Conservation (phyloP, 2,888 invertebrate genomes). For the Plebejus anna region DNA sequence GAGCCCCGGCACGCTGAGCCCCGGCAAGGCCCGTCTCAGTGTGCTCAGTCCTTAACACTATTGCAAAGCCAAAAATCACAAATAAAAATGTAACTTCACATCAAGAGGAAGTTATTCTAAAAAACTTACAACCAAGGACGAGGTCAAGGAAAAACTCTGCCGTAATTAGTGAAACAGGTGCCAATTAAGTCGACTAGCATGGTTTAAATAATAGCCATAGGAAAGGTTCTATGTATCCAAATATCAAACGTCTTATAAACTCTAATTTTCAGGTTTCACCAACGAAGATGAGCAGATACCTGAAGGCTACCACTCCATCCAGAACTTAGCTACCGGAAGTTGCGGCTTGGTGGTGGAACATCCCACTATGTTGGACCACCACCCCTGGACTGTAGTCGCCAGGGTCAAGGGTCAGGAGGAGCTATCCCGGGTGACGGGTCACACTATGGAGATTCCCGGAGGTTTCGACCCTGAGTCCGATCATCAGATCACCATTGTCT, state of each 20-base stretch:
- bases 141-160: background rate
- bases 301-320: slow-evolving; percentile 40
- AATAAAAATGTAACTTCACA: no score
- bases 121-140: no score
- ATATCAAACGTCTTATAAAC: background rate
- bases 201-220: background rate
- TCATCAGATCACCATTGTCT: slow-evolving; percentile 10
- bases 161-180: no score
- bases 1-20: no score
- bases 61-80: no score
- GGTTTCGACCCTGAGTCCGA: slow-evolving; percentile 12
- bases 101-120: no score
- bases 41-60: no score
- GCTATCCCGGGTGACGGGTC: slow-evolving; percentile 43
- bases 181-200: no score
- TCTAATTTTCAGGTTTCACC: slow-evolving; percentile 53
- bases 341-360: slow-evolving; percentile 46
- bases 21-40: no score
- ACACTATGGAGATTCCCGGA: slow-evolving; percentile 36
- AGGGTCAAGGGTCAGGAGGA: slow-evolving; percentile 50
- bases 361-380: slow-evolving; percentile 47
- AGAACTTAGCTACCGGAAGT: slow-evolving; percentile 39
- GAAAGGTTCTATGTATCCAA: background rate
- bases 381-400: slow-evolving; percentile 60
- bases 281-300: slow-evolving; percentile 43